These are phyloP conservation scores for Psittacula echo DNA, from an alignment of 2,797 vertebrate species.

Conservation along the genomic window DNA sequence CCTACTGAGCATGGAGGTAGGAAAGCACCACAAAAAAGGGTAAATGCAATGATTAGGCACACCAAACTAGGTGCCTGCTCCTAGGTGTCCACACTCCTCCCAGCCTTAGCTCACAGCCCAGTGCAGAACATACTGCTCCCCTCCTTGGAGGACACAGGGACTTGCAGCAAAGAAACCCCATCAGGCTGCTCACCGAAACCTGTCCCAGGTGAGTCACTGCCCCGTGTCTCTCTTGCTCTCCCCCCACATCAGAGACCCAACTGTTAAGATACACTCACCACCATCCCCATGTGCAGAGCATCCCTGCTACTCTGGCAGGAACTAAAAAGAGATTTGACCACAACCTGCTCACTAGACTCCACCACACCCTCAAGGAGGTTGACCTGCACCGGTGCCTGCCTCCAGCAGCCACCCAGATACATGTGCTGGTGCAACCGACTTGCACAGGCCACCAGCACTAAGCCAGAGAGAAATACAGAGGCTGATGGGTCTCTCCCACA, in stretches of 20 bases:
- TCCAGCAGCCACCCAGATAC: background rate
- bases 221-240: background rate
- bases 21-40: background rate
- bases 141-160: background rate
- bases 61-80: background rate
- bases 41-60: background rate
- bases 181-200: background rate
- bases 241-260: fast-evolving
- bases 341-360: background rate
- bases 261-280: fast-evolving
- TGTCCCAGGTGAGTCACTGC: background rate
- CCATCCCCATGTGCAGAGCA: background rate
- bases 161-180: background rate
- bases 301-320: fast-evolving
- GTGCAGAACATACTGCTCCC: background rate
- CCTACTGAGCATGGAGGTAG: background rate
- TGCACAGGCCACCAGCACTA: fast-evolving
- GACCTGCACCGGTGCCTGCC: background rate
- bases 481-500: background rate
- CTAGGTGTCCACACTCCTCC: background rate
- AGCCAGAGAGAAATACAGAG: background rate
- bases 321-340: background rate
- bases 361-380: background rate
- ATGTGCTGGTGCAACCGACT: background rate
- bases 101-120: background rate